These are phyloP conservation scores for Pipa parva DNA, from an alignment of 2,113 vertebrate species.

Conservation along the genomic window DNA sequence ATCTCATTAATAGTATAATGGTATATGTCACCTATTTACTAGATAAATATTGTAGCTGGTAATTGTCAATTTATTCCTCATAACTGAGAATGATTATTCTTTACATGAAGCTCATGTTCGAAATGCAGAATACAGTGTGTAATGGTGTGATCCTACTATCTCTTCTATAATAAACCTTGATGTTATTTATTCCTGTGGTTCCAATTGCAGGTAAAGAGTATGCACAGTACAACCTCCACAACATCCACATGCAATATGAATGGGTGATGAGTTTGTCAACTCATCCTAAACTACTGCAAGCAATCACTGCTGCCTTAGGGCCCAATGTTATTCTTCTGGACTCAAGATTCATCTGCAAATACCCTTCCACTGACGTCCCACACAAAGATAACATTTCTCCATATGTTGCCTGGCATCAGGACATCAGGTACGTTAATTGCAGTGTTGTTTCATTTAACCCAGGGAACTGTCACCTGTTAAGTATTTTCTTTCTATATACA, in stretches of 20 bases:
- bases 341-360: constrained; percentile 76
- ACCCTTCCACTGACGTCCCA: constrained; percentile 50
- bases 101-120: too few species aligned
- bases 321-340: constrained; percentile 67
- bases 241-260: constrained; percentile 61
- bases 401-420: constrained; percentile 75
- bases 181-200: too few species aligned
- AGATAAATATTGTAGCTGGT: too few species aligned
- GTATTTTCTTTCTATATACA: too few species aligned
- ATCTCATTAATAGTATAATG: too few species aligned
- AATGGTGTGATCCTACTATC: too few species aligned
- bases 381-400: constrained; percentile 47
- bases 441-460: background rate
- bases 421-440: constrained; percentile 60
- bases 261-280: constrained; percentile 65
- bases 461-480: too few species aligned
- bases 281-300: constrained; percentile 56
- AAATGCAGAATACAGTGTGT: too few species aligned
- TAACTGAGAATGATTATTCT: too few species aligned
- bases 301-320: constrained; percentile 58
- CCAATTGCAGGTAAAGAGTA: constrained; percentile 62
- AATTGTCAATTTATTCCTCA: too few species aligned
- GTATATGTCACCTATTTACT: too few species aligned
- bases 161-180: too few species aligned
- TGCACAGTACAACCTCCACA: constrained; percentile 70